Evolutionary conservation across 2,888 invertebrate genomes (phyloP), one percentile per base, ranked within the genome.

Genomic region (Apodemia zela): DNA sequence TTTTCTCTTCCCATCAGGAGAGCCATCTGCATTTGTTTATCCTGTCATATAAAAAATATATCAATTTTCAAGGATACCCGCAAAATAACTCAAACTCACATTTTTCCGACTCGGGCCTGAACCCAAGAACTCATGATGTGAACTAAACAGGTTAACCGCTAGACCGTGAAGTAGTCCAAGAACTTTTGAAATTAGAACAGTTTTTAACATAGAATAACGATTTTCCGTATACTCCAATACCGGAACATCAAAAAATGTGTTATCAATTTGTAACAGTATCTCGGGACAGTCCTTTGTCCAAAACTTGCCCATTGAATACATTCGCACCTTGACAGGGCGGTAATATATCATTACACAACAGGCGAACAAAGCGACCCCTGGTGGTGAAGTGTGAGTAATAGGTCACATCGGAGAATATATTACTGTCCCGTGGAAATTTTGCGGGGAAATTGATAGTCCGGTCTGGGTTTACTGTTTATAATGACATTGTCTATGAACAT

Each of bases 341-440:
- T 60, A 59, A 71, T 74, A 72, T 68, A 72, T 72, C 72, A 73
- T 66, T 62, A 67, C 62, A 17, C 59, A 45, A 59, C 65, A 61
- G 57, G 49, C 66, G 67, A 66, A 72, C 72, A 72, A 72, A 71
- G 71, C 68, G 62, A 62, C 68, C 67, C 67, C 67, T 69, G 68
- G 69, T 69, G 68, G 54, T 70, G 73, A 71, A 70, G 72, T 73
- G 72, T 74, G 73, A 73, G 69, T 72, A 70, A 73, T 73, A 69
- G 69, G 72, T 66, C 68, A 66, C 70, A 64, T 58, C 63, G 68
- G 65, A 63, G 72, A 72, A 72, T 72, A 75, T 72, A 75, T 75
- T 70, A 73, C 65, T 62, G 70, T 60, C 67, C 66, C 68, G 67
- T 58, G 68, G 67, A 63, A 66, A 72, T 69, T 71, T 72, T 66